Evolutionary conservation across 2,113 vertebrate species (phyloP).

Genomic region (Helogale parvula): DNA sequence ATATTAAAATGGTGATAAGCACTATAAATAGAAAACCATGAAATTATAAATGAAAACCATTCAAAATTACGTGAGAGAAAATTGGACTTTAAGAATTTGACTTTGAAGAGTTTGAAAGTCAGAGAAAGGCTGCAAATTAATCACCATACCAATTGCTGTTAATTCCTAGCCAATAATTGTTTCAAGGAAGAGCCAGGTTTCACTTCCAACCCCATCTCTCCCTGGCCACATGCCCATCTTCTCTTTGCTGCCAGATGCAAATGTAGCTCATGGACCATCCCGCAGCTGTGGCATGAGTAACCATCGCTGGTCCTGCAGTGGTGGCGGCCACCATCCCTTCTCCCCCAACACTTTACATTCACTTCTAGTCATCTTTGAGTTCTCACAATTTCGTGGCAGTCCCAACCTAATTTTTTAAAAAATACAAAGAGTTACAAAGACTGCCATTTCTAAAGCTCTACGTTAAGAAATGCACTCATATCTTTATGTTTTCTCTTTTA

Average conservation of each 20-base stretch:
- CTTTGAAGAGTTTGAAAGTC: slow-evolving; percentile 26
- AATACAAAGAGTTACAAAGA: background rate
- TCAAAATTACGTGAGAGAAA: background rate
- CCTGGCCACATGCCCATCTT: background rate
- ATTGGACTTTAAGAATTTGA: slow-evolving; percentile 6
- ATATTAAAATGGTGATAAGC: background rate
- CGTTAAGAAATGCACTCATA: background rate
- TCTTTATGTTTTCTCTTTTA: background rate
- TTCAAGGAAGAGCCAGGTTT: background rate
- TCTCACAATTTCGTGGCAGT: background rate
- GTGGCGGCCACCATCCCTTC: background rate
- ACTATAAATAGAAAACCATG: background rate
- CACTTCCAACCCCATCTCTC: background rate
- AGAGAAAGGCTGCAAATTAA: background rate
- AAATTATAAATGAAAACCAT: background rate
- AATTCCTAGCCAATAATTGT: background rate
- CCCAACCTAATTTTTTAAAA: background rate
- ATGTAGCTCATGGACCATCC: background rate
- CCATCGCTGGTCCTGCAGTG: too few relatives aligned
- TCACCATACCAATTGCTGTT: background rate
- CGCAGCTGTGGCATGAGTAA: fast-evolving
- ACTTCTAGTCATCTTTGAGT: background rate
- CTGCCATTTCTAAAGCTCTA: background rate
- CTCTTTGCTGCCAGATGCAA: background rate
- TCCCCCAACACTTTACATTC: background rate